A percentile compares a stretch with the other conserved stretches of the same genome.
Evolutionary conservation across 37 sponge, comb jelly and placozoan species (phyloP).

Genomic region (Corticium candelabrum): DNA sequence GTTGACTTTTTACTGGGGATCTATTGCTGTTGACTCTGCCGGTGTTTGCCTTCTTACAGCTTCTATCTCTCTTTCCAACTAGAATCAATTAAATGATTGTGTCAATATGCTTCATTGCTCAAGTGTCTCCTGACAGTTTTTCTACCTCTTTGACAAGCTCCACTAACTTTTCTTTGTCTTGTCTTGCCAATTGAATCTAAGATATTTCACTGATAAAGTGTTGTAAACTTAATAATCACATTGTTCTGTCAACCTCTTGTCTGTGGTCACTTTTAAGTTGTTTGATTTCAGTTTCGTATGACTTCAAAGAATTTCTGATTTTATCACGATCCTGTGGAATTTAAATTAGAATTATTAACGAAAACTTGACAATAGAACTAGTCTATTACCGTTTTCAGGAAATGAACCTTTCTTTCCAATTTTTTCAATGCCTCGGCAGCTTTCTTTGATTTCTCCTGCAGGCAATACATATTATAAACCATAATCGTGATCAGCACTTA

Average conservation of each 20-base stretch:
- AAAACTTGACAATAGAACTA: neutral
- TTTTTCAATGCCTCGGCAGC: neutral
- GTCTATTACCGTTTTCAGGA: neutral
- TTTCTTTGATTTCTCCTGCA: constrained; percentile 3
- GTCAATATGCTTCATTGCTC: too few species aligned
- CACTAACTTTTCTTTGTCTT: too few species aligned
- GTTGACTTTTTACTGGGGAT: too few species aligned
- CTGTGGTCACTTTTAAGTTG: neutral
- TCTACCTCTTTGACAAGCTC: neutral
- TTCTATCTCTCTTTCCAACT: too few species aligned
- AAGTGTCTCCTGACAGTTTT: too few species aligned
- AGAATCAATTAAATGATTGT: too few species aligned
- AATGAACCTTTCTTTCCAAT: neutral
- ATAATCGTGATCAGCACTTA: too few species aligned
- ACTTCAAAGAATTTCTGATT: neutral
- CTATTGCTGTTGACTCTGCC: too few species aligned
- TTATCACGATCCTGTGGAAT: neutral
- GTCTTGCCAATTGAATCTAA: too few species aligned
- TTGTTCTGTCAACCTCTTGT: neutral
- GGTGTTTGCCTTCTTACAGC: neutral
- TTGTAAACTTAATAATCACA: neutral
- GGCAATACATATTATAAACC: too few species aligned
- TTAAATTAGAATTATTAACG: neutral
- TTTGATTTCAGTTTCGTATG: neutral
- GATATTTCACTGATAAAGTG: too few species aligned